Evolutionary conservation across 2,888 invertebrate genomes (phyloP), one percentile per base, ranked within the genome.

Genomic region (Rhorus exstirpatorius): DNA sequence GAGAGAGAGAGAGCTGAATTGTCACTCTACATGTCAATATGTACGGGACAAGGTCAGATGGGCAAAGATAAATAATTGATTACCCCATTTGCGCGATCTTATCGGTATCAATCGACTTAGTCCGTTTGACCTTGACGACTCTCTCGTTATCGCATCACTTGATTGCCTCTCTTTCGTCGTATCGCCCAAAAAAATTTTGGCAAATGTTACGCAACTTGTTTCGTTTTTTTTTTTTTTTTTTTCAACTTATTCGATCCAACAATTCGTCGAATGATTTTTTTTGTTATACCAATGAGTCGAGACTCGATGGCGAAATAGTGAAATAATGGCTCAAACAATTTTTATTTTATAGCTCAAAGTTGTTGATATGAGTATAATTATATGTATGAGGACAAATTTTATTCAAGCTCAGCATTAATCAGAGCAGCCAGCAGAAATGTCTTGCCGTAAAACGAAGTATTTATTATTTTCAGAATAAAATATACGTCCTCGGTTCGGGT

Each of bases 1-100:
- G 35, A 41, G 46, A 26, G 24, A 17, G 51, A 4, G 46, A 24
- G 44, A 38, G n/a, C 21, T 10, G 35, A 67, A 79, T 67, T 67
- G 35, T 60, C 74, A 46, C 4, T 46, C 10, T 10, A 35, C 35
- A 38, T 58, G 41, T 72, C 49, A 60, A 68, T 74, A 74, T 80
- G 17, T 31, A 53, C 53, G 55, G 17, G n/a, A 21, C 80, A 75
- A 80, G 80, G 80, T 75, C 80, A 80, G 80, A 80, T 80, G 70
- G 35, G 75, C 63, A 65, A 80, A 80, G 75, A 80, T 80, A 75
- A 75, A 68, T 51, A 76, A 75, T 75, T 70, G 63, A 75, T 63
- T 26, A 70, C 21, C 38, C 67, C 46, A n/a, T 31, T 31, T 24
- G 19, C 21, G 19, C 7, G 51, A 70, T 70, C 38, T 78, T 79